Percentiles rank a stretch among this genome's conserved stretches.
Conservation (phyloP, 2,888 invertebrate species). For the Sepioteuthis lessoniana region DNA sequence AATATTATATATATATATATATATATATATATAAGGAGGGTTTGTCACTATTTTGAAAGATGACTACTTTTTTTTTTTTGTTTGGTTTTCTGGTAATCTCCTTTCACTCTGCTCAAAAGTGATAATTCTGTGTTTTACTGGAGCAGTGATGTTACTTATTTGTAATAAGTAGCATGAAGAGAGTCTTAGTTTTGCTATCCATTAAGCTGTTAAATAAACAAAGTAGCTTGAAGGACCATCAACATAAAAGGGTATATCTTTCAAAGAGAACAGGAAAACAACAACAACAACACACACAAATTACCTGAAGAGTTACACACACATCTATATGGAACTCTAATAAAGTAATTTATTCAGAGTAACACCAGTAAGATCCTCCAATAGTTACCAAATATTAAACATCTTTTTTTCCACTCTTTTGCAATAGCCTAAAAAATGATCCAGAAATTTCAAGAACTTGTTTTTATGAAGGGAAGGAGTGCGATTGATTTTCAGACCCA, state of each 20-base stretch:
- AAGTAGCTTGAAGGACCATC: background rate
- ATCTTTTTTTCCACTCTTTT: no score
- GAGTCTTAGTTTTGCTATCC: background rate
- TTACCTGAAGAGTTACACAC: no score
- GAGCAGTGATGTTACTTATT: conserved; percentile 7
- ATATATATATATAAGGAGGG: background rate
- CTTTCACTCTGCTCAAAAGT: background rate
- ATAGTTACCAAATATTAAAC: no score
- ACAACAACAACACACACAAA: no score
- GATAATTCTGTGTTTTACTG: background rate
- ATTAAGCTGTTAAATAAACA: background rate
- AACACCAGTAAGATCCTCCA: no score
- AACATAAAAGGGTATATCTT: background rate
- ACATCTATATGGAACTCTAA: no score
- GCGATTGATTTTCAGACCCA: no score
- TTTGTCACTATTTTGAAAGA: background rate
- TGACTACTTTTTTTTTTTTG: background rate
- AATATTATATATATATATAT: background rate
- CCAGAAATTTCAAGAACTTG: no score
- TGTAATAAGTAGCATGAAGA: background rate
- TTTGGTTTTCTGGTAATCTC: background rate
- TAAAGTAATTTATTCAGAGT: no score
- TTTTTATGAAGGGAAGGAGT: no score
- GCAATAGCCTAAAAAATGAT: no score
- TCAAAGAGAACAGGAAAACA: background rate